Conservation (phyloP, 2,113 vertebrate species). For the Oceanodroma tethys region DNA sequence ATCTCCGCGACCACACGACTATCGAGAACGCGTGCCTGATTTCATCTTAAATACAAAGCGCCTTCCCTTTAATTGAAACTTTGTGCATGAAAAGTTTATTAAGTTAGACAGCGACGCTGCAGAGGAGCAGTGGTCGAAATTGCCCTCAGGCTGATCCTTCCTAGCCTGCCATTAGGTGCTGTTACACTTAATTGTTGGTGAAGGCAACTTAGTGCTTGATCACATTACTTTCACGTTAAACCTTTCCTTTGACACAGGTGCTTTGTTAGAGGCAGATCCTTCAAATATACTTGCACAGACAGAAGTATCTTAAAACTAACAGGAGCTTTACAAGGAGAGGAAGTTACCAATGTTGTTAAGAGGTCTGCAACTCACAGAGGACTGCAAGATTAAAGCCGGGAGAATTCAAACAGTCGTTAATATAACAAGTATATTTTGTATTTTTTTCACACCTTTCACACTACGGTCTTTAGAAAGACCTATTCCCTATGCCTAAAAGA, state of each 20-base stretch:
- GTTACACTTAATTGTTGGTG: slow-evolving; percentile 20
- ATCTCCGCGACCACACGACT: background rate
- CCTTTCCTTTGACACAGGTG: background rate
- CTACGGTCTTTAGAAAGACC: background rate
- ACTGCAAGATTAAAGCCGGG: background rate
- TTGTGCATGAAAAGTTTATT: background rate
- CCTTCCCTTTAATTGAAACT: background rate
- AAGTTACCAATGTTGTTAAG: background rate
- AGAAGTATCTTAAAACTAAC: background rate
- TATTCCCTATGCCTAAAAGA: background rate
- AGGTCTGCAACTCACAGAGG: background rate
- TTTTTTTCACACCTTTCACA: background rate
- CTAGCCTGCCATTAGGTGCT: background rate
- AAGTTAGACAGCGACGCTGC: background rate
- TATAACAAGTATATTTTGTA: background rate
- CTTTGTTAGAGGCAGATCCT: background rate
- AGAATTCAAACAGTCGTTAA: background rate
- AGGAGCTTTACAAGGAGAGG: background rate
- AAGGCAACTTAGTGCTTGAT: slow-evolving; percentile 2
- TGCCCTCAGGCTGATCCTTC: slow-evolving; percentile 26
- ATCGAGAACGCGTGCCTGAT: background rate
- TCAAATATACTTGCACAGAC: background rate
- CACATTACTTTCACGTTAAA: background rate
- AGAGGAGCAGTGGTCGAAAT: background rate
- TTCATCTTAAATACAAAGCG: background rate